These are phyloP conservation scores for Brachionus rotundiformis DNA, from an alignment of 1,140 invertebrate species.

Conservation along the genomic window DNA sequence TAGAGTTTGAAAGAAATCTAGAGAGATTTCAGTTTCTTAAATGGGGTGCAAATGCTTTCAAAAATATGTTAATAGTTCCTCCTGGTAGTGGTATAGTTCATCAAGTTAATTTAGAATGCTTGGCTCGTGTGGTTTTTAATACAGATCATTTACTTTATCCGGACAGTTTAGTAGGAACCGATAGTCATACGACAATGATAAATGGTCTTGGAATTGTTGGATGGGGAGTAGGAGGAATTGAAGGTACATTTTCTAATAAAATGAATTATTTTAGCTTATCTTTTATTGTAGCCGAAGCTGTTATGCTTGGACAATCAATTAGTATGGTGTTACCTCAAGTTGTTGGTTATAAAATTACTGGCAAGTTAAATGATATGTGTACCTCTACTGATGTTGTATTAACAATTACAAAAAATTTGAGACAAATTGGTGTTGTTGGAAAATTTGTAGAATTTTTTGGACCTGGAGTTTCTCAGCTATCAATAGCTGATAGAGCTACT, in stretches of 20 bases:
- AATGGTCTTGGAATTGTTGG: slow-evolving; percentile 79
- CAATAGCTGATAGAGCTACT: slow-evolving; percentile 83
- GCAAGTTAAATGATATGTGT: slow-evolving; percentile 77
- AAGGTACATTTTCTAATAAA: slow-evolving; percentile 66
- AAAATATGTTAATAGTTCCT: slow-evolving; percentile 95
- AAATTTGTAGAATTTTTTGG: slow-evolving; percentile 99
- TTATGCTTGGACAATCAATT: slow-evolving; percentile 85
- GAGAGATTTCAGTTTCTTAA: slow-evolving; percentile 94
- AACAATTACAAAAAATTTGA: slow-evolving; percentile 92
- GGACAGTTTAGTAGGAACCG: slow-evolving; percentile 95
- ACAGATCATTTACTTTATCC: slow-evolving; percentile 75
- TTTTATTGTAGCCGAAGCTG: slow-evolving; percentile 70
- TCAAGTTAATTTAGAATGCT: slow-evolving; percentile 94
- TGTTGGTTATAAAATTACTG: slow-evolving; percentile 86
- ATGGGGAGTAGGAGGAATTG: slow-evolving; percentile 73
- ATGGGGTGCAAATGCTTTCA: slow-evolving; percentile 92
- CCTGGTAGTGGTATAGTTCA: slow-evolving; percentile 97
- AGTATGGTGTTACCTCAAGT: slow-evolving; percentile 94
- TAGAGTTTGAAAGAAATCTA: slow-evolving; percentile 93
- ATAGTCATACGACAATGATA: slow-evolving; percentile 98
- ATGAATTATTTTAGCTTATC: too few species aligned
- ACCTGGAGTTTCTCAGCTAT: slow-evolving; percentile 81
- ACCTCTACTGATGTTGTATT: slow-evolving; percentile 96
- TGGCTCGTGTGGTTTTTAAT: slow-evolving; percentile 89
- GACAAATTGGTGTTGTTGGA: slow-evolving; percentile 90